These are phyloP conservation scores for Acrobeloides nanus DNA, from an alignment of 2,888 invertebrate species.

Conservation along the genomic window DNA sequence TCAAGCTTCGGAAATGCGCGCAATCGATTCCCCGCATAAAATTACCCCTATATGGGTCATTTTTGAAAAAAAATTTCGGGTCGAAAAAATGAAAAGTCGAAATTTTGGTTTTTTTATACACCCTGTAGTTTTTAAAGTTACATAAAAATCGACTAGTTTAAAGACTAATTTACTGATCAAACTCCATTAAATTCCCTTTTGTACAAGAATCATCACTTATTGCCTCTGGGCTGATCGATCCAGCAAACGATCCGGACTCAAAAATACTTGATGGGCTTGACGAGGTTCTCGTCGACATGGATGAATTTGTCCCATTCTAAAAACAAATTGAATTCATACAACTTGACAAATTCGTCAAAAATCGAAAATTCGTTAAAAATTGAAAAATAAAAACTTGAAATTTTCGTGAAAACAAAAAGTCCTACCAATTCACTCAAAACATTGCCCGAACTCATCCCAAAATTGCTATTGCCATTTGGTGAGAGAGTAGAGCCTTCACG, in stretches of 20 bases:
- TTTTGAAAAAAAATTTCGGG: too few relatives aligned
- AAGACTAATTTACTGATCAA: too few relatives aligned
- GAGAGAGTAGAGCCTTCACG: not conserved
- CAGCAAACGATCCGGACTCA: not conserved
- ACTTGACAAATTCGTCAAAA: too few relatives aligned
- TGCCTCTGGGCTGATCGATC: slow-evolving; percentile 3
- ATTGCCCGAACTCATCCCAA: too few relatives aligned
- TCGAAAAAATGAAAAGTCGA: too few relatives aligned
- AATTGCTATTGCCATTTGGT: slow-evolving; percentile 8
- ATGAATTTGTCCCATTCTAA: not conserved
- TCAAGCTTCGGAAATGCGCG: too few relatives aligned
- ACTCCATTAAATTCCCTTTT: not conserved
- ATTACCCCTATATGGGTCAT: too few relatives aligned
- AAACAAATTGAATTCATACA: too few relatives aligned
- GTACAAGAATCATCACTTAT: not conserved
- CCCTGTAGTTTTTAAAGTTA: too few relatives aligned
- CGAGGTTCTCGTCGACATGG: slow-evolving; percentile 2
- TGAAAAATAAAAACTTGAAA: not conserved
- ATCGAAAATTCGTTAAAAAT: slow-evolving; percentile 1
- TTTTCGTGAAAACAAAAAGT: not conserved
- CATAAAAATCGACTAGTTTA: too few relatives aligned
- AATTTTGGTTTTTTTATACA: too few relatives aligned
- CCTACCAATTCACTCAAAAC: not conserved
- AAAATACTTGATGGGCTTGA: slow-evolving; percentile 1
- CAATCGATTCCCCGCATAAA: too few relatives aligned